These are phyloP conservation scores for Myrmecobius fasciatus DNA, from an alignment of 2,113 vertebrate species.

Conservation along the genomic window DNA sequence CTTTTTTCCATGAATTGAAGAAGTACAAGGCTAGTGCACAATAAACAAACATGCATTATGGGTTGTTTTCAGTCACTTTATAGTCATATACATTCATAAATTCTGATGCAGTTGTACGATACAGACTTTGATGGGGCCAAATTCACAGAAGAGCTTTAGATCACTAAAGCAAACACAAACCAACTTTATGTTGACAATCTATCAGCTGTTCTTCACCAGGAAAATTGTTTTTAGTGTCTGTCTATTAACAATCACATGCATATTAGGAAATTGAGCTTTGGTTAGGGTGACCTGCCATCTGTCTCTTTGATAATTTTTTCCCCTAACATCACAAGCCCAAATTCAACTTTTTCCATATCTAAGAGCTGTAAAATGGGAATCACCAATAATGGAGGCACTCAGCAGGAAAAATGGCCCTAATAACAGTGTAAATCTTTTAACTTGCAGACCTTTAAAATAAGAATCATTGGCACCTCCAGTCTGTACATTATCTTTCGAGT, in stretches of 20 bases:
- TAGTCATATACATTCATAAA: conserved; percentile 83
- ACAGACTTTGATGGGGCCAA: conserved; percentile 79
- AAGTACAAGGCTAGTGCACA: conserved; percentile 67
- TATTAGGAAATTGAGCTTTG: conserved; percentile 86
- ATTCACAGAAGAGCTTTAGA: conserved; percentile 82
- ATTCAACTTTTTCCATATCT: conserved; percentile 81
- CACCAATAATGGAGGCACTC: conserved; percentile 74
- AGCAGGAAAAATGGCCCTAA: conserved; percentile 79
- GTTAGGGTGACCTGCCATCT: conserved; percentile 84
- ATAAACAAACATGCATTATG: conserved; percentile 74
- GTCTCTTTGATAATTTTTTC: conserved; percentile 81
- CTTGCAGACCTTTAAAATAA: conserved; percentile 74
- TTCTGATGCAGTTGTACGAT: conserved; percentile 81
- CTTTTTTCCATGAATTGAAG: conserved; percentile 60
- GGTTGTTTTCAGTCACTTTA: conserved; percentile 81
- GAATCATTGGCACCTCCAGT: conserved; percentile 67
- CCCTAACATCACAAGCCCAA: conserved; percentile 73
- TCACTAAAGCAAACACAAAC: conserved; percentile 77
- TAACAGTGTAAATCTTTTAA: conserved; percentile 76
- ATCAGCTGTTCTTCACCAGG: conserved; percentile 81
- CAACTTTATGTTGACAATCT: conserved; percentile 85
- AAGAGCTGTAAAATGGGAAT: conserved; percentile 79
- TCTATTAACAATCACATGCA: conserved; percentile 85
- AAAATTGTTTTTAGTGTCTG: conserved; percentile 85
- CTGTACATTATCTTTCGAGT: conserved; percentile 68